phyloP scores from a whole-genome alignment of 2,797 vertebrate genomes.

The Chaunax sp. region DNA sequence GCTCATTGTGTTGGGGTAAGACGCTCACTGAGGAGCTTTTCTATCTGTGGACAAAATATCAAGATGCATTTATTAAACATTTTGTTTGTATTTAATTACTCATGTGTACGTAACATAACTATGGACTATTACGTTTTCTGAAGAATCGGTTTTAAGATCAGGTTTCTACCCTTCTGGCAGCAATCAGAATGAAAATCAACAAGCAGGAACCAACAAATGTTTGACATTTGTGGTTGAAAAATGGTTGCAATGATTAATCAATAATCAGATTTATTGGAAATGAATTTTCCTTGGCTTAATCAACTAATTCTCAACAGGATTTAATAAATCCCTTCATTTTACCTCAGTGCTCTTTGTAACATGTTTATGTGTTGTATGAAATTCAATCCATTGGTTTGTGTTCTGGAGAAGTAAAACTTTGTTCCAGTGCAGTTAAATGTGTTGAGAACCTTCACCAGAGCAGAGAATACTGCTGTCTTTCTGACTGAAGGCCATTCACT shows the following conservation, averaged over 20 bases:
- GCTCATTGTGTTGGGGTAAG: slow-evolving; percentile 95
- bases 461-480: slow-evolving; percentile 38
- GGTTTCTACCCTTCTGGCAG: neutral
- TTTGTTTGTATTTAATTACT: too few species aligned
- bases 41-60: too few species aligned
- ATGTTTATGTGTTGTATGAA: neutral
- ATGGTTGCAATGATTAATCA: too few species aligned
- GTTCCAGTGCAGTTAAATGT: slow-evolving; percentile 10
- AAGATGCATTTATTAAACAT: too few species aligned
- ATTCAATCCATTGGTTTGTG: neutral
- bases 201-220: too few species aligned
- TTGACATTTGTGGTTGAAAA: too few species aligned
- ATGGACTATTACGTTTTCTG: neutral
- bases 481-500: slow-evolving; percentile 33
- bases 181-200: neutral
- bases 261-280: too few species aligned
- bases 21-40: neutral
- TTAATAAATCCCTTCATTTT: too few species aligned
- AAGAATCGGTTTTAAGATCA: neutral
- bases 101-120: too few species aligned
- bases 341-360: too few species aligned
- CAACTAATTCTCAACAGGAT: too few species aligned
- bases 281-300: too few species aligned
- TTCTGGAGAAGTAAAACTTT: slow-evolving; percentile 1
- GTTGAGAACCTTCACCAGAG: slow-evolving; percentile 24